Base-by-base conservation (phyloP, 2,113 vertebrate species). In the Calyptommatus sinebrachiatus region DNA sequence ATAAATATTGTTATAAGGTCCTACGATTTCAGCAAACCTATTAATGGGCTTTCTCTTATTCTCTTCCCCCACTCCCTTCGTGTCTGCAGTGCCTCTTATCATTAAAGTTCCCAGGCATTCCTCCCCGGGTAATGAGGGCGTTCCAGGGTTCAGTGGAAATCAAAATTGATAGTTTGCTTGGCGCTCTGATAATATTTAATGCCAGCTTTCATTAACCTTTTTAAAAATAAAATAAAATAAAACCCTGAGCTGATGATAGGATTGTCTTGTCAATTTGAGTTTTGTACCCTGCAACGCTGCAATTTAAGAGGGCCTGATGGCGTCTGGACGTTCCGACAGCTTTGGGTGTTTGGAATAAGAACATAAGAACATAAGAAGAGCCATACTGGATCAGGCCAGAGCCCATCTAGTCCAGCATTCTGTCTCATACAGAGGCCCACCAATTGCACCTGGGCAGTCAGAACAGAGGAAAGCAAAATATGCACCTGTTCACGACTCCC, bases 121-220 rank as follows among this genome's bases (percentile, higher is more conserved):
- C 86, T 81, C 75, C 70, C 81, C 71, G 35, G 41, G 8, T 79
- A 76, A 81, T 76, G 83, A 86, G 18, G 87, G 1, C 61, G 80
- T 85, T 80, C 4, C 2, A 78, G 66, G 50, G 73, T 87, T 88
- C 84, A 80, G n/a, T 45, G 83, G 31, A 80, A 86, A 84, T 85
- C 76, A 81, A 73, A 83, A 82, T 89, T 83, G 87, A 86, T 89
- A 72, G 75, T 86, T 86, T 61, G 78, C 89, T 90, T 84, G 84
- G 83, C 82, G 14, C 35, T 80, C 80, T 85, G 84, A 79, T 86
- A 78, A 86, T 91, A 81, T 80, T 89, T 92, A 88, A 86, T 89
- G 76, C 66, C 80, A 79, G 87, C 88, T 91, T 92, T 88, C 85
- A 89, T 90, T 93, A 89, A 91, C 86, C 84, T 91, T 93, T 91